Percentiles rank a stretch among this genome's conserved stretches.
These are phyloP conservation scores for Danaus plexippus DNA, from an alignment of 1,140 invertebrate species.

Conservation along the genomic window DNA sequence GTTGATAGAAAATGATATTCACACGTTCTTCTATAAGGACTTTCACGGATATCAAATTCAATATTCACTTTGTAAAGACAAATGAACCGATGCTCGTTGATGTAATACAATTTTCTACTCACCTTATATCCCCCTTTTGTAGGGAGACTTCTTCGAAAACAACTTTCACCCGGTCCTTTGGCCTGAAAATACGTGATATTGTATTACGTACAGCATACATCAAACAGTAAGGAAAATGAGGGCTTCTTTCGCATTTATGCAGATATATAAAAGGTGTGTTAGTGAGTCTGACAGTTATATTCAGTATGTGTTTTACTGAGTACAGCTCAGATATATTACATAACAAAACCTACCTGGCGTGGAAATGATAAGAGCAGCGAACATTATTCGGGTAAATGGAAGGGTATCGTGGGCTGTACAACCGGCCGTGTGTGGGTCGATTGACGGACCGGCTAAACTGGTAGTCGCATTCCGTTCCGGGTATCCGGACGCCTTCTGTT, in stretches of 20 bases:
- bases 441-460: constrained; percentile 80
- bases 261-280: too few species aligned
- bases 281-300: too few species aligned
- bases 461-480: constrained; percentile 83
- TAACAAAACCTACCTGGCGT: constrained; percentile 74
- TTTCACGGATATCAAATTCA: constrained; percentile 7
- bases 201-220: constrained; percentile 8
- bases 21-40: background rate
- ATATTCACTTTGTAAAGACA: constrained; percentile 14
- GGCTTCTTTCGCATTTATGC: background rate
- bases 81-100: constrained; percentile 12
- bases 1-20: too few species aligned
- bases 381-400: constrained; percentile 86
- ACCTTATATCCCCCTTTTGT: constrained; percentile 79
- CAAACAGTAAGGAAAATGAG: background rate
- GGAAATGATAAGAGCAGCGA: constrained; percentile 85
- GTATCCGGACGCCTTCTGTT: constrained; percentile 78
- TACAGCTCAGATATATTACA: background rate
- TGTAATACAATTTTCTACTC: constrained; percentile 33
- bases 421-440: constrained; percentile 77
- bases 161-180: constrained; percentile 76
- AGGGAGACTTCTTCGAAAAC: constrained; percentile 78
- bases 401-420: constrained; percentile 88
- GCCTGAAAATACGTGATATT: constrained; percentile 67
- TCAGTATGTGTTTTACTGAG: too few species aligned